A percentile compares a stretch with the other conserved stretches of the same genome.
phyloP scores from a whole-genome alignment of 2,113 vertebrate species.

The Burhinus bistriatus region DNA sequence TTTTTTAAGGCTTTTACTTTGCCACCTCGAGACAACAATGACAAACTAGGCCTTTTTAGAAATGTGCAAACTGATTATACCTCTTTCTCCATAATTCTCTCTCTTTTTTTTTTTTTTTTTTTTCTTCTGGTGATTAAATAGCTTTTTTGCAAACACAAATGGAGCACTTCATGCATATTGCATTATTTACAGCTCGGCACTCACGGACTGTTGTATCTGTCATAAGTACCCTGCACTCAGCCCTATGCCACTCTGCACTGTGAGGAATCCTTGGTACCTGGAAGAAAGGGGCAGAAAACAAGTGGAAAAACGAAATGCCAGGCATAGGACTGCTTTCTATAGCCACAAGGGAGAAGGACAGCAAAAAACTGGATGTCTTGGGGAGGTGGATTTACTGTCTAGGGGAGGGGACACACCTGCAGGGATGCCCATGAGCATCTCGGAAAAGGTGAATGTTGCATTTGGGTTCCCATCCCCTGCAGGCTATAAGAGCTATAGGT shows the following conservation, averaged over 20 bases:
- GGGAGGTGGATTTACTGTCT: neutral
- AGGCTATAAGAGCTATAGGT: neutral
- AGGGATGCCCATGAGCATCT: neutral
- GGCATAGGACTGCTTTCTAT: neutral
- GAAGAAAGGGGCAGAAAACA: neutral
- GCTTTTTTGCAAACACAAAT: slow-evolving; percentile 7
- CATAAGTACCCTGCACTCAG: neutral
- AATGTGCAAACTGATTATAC: neutral
- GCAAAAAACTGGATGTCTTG: neutral
- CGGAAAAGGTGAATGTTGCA: fast-evolving
- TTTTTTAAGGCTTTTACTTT: slow-evolving; percentile 9
- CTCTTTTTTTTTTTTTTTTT: too few relatives aligned
- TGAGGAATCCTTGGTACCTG: neutral
- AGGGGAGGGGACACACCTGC: neutral
- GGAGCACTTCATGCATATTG: slow-evolving; percentile 31
- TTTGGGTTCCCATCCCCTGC: neutral
- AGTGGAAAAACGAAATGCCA: neutral
- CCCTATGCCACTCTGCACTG: neutral
- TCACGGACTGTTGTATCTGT: neutral
- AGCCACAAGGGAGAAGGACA: neutral
- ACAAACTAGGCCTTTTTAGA: neutral
- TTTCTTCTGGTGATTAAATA: neutral
- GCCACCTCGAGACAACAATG: neutral
- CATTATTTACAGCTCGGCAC: neutral
- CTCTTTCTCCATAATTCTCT: neutral